Base-by-base conservation (phyloP, 2,888 invertebrate species). In the Meliscaeva auricollis region DNA sequence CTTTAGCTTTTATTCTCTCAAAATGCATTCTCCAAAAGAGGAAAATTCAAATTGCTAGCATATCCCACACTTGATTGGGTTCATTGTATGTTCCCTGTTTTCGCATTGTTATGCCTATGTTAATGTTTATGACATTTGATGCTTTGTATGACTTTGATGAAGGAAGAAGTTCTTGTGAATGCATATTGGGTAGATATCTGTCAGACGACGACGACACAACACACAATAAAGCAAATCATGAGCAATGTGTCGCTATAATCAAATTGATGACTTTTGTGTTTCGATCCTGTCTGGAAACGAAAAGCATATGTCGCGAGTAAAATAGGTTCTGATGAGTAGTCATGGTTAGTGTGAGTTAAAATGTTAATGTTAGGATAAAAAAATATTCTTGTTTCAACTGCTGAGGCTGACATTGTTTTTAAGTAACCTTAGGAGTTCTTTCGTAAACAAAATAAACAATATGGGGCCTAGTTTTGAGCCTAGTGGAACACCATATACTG, bases 11-110 rank as follows among this genome's bases (percentile, higher is more conserved):
- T 41, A 41, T 41, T 3, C 4, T 41, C 41, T 15, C 9, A 17
- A 60, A 41, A 60, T 41, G 60, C 60, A 60, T 41, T n/a, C 8
- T 5, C 38, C 7, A 20, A 32, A 30, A 54, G 22, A 50, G 15
- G 60, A 9, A 60, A 60, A 60, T 60, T 60, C 22, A 41, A 60
- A 44, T 60, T 60, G 60, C 41, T 41, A 26, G 60, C 60, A 60
- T 60, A 26, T 60, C 41, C 15, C 41, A 60, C 60, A 60, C 60
- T 60, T 60, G 41, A 60, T 60, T 60, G 41, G 26, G 60, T n/a
- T 60, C 41, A 41, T 60, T 60, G 58, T 52, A 32, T 52, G 8
- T 41, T 15, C 41, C 41, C 41, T 22, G 22, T 15, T 13, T 60
- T 60, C 7, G 0, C 20, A 58, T 22, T 58, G 20, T 38, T 58